Conservation (phyloP, 2,797 vertebrate species). For the Sebastes jordani region DNA sequence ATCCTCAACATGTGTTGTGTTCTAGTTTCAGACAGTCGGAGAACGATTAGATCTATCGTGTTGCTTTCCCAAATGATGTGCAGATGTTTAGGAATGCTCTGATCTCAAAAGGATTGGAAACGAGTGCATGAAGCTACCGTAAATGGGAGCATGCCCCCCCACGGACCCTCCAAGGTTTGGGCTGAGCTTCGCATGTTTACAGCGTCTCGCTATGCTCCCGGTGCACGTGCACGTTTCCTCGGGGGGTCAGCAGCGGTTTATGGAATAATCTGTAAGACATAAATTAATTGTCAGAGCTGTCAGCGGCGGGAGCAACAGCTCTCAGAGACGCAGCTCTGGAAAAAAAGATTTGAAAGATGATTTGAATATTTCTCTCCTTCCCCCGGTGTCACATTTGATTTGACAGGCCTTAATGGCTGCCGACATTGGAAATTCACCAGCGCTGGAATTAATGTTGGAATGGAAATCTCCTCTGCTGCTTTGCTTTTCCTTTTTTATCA, state of each 20-base stretch:
- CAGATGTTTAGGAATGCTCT: no score
- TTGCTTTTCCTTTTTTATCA: slow-evolving; percentile 2
- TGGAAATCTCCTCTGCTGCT: slow-evolving; percentile 68
- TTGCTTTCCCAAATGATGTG: no score
- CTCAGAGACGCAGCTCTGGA: slow-evolving; percentile 54
- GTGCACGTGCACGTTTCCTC: not conserved
- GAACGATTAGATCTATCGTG: no score
- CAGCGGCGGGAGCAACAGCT: slow-evolving; percentile 53
- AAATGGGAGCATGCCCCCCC: no score
- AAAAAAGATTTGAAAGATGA: slow-evolving; percentile 75
- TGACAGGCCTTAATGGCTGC: slow-evolving; percentile 80
- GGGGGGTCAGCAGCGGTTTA: slow-evolving; percentile 62
- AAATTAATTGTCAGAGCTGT: slow-evolving; percentile 82
- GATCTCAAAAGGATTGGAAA: no score
- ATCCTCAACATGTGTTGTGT: no score
- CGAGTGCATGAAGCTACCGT: no score
- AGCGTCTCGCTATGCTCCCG: no score
- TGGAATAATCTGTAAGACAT: slow-evolving; percentile 78
- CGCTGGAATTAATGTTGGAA: slow-evolving; percentile 73
- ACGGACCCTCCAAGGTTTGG: no score
- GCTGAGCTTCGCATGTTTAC: not conserved
- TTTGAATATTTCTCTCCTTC: slow-evolving; percentile 79
- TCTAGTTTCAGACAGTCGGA: no score
- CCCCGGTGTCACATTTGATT: slow-evolving; percentile 76
- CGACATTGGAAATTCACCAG: slow-evolving; percentile 73